A percentile compares a stretch with the other conserved stretches of the same genome.
Evolutionary conservation across 2,113 vertebrate genomes (phyloP).

Genomic region (Ptyas mucosa): DNA sequence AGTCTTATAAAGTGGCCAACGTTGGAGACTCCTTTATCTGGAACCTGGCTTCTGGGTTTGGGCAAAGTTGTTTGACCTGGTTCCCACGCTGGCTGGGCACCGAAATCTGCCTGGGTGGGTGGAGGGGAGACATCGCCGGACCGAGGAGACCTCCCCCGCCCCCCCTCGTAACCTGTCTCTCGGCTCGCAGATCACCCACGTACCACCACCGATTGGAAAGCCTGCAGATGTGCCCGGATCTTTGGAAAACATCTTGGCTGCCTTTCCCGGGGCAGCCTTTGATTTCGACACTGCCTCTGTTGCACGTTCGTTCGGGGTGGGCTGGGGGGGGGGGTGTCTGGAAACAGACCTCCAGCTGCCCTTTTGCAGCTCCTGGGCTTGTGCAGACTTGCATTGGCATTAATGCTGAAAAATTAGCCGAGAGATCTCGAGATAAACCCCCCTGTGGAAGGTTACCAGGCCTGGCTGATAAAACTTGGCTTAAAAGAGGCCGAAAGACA

Average conservation of each 20-base stretch:
- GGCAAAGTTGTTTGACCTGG: not conserved
- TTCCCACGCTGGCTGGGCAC: too few relatives aligned
- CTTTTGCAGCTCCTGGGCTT: not conserved
- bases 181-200: not conserved
- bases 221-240: not conserved
- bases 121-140: too few relatives aligned
- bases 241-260: not conserved
- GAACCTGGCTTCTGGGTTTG: not conserved
- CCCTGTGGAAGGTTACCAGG: not conserved
- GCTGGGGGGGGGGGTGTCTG: not conserved
- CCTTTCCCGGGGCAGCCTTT: rapidly evolving
- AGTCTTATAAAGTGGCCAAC: too few relatives aligned
- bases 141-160: not conserved
- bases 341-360: not conserved
- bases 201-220: not conserved
- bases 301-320: too few relatives aligned
- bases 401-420: not conserved
- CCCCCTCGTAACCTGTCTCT: too few relatives aligned
- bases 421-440: too few relatives aligned
- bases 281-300: too few relatives aligned
- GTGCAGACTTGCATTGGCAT: not conserved
- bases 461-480: too few relatives aligned
- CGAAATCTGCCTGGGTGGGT: too few relatives aligned
- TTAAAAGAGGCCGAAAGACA: too few relatives aligned
- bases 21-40: too few relatives aligned